Percentiles rank a stretch among this genome's conserved stretches.
These are phyloP conservation scores for Platalea minor DNA, from an alignment of 2,797 vertebrate species.

Conservation along the genomic window DNA sequence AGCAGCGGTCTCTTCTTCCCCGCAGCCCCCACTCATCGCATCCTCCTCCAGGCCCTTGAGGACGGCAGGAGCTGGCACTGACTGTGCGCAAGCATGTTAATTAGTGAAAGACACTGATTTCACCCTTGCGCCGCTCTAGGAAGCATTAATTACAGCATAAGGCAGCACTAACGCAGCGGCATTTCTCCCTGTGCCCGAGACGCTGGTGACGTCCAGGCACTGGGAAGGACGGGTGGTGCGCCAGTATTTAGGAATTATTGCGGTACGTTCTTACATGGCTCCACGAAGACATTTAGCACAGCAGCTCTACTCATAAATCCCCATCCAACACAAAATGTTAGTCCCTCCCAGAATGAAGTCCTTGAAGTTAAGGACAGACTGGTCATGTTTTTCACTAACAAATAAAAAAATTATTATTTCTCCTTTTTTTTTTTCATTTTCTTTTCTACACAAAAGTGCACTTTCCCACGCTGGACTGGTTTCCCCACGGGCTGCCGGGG, in stretches of 20 bases:
- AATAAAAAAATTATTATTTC: neutral
- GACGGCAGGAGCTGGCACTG: neutral
- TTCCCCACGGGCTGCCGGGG: neutral
- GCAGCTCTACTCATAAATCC: neutral
- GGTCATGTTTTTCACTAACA: neutral
- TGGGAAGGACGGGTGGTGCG: fast-evolving
- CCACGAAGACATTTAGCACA: neutral
- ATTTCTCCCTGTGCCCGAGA: neutral
- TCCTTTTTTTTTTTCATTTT: too few relatives aligned
- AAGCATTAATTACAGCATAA: neutral
- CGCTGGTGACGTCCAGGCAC: neutral
- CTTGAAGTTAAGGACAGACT: neutral
- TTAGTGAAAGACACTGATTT: neutral
- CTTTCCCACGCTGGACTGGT: neutral
- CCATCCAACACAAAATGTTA: neutral
- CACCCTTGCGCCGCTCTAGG: neutral
- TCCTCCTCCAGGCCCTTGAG: neutral
- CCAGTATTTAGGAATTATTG: fast-evolving
- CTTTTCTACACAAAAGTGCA: neutral
- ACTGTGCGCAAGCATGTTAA: neutral
- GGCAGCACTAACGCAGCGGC: neutral
- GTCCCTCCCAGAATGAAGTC: neutral
- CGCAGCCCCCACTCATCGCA: fast-evolving
- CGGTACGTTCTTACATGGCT: fast-evolving
- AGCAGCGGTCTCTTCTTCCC: neutral